A percentile compares a stretch with the other conserved stretches of the same genome.
phyloP scores from a whole-genome alignment of 1,140 invertebrate genomes.

The Drosophila biarmipes region DNA sequence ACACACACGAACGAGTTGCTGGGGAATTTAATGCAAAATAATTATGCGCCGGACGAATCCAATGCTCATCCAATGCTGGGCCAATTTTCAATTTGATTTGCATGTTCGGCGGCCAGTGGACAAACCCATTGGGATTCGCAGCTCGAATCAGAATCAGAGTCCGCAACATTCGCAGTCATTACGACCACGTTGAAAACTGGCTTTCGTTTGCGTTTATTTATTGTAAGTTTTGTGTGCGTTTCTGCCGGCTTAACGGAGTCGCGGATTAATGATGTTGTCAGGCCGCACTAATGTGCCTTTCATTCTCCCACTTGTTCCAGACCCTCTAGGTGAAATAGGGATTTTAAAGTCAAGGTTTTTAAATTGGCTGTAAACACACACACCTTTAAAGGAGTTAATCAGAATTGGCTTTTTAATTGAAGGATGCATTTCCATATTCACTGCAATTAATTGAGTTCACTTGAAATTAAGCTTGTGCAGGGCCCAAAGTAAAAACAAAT shows the following conservation, averaged over 20 bases:
- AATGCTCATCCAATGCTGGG: conserved; percentile 13
- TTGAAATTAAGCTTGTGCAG: background rate
- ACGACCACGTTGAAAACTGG: conserved; percentile 30
- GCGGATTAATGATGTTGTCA: conserved; percentile 34
- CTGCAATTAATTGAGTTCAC: background rate
- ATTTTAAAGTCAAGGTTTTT: background rate
- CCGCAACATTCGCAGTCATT: conserved; percentile 14
- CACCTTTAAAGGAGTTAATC: no score
- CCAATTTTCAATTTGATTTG: conserved; percentile 58
- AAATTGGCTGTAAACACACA: background rate
- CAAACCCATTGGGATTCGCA: conserved; percentile 8
- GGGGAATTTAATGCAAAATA: conserved; percentile 58
- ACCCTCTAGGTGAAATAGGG: background rate
- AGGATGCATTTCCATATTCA: background rate
- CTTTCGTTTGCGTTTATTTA: conserved; percentile 33
- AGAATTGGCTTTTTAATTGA: background rate
- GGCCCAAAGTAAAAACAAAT: conserved; percentile 4
- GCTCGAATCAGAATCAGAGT: background rate
- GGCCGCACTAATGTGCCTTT: conserved; percentile 34
- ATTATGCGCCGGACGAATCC: conserved; percentile 31
- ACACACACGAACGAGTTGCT: conserved; percentile 7
- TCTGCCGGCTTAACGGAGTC: conserved; percentile 27
- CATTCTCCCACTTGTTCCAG: background rate
- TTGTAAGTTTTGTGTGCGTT: conserved; percentile 29
- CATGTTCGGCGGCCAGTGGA: conserved; percentile 25